Base-by-base conservation (phyloP, 2,113 vertebrate genomes). In the Capra hircus region DNA sequence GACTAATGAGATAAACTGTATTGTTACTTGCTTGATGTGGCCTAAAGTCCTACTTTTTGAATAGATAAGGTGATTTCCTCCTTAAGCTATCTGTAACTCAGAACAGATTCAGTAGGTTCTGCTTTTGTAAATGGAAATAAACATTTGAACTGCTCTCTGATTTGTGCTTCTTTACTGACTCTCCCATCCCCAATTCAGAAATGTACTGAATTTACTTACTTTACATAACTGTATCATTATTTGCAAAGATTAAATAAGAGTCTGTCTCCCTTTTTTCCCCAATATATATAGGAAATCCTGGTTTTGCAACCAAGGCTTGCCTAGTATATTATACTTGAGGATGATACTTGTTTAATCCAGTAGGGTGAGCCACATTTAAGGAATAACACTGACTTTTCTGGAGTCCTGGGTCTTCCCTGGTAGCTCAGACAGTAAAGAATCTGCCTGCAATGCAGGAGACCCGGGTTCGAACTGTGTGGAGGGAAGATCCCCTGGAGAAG, bases 391-490 rank as follows among this genome's bases (percentile, higher is more conserved):
- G 67, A 74, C 5, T 45, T 86, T 55, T 55, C 43, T 30, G 43
- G 55, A 60, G 27, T 5, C 2, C 14, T 90, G 3, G 71, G 71
- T 12, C 71, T 43, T 43, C 36, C 71, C 40, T 27, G 23, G 23
- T 43, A 7, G 23, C 71, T 77, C 40, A 43, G 40, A 43, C 23
- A 77, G 71, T 77, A 77, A 43, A 27, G 23, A 77, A 43, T 27
- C 23, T 27, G 6, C 71, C 71, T 43, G 71, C 40, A 77, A 43
- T 43, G 71, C 12, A 77, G 40, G 40, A 77, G 71, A 77, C 21
- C 40, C 0, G 6, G 40, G 40, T 77, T 40, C 0, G 0, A 77
- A 43, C 40, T 12, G 0, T 27, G 71, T 0, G 1, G 36, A 27
- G 40, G 23, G 40, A 77, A 43, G 36, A 27, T 43, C 6, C 12